A percentile compares a stretch with the other conserved stretches of the same genome.
phyloP scores from a whole-genome alignment of 2,888 invertebrate genomes.

The Lasioglossum villosulum region DNA sequence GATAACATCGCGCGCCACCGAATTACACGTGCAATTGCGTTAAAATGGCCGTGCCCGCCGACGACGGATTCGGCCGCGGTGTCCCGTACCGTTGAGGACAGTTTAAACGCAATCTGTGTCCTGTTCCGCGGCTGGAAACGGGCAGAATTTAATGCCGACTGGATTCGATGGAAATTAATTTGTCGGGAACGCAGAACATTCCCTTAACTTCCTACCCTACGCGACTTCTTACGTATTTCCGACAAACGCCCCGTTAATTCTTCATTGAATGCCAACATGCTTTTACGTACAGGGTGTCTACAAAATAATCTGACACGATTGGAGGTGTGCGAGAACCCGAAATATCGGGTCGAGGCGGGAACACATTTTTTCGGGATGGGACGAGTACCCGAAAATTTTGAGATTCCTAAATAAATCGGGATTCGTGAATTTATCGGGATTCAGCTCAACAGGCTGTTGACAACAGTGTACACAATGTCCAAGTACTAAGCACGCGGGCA shows the following conservation, averaged over 20 bases:
- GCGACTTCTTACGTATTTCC: background rate
- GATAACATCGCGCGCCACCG: slow-evolving; percentile 16
- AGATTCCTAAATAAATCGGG: no score
- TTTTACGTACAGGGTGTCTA: no score
- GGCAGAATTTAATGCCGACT: background rate
- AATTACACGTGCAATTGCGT: slow-evolving; percentile 41
- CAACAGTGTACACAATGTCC: no score
- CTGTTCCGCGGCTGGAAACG: background rate
- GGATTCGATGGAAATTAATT: background rate
- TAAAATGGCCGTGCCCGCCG: slow-evolving; percentile 18
- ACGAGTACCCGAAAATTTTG: no score
- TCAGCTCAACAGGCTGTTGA: no score
- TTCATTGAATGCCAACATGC: background rate
- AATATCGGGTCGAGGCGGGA: no score
- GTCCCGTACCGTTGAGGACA: background rate
- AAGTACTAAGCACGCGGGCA: no score
- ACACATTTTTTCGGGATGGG: no score
- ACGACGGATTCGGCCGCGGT: background rate
- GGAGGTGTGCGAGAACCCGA: no score
- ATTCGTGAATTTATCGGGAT: no score
- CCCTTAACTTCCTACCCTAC: background rate
- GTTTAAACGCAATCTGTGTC: background rate
- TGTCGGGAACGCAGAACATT: background rate
- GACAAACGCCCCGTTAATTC: background rate
- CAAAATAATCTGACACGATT: no score